Base-by-base conservation (phyloP, 2,797 vertebrate genomes). In the Pteropus rufus region DNA sequence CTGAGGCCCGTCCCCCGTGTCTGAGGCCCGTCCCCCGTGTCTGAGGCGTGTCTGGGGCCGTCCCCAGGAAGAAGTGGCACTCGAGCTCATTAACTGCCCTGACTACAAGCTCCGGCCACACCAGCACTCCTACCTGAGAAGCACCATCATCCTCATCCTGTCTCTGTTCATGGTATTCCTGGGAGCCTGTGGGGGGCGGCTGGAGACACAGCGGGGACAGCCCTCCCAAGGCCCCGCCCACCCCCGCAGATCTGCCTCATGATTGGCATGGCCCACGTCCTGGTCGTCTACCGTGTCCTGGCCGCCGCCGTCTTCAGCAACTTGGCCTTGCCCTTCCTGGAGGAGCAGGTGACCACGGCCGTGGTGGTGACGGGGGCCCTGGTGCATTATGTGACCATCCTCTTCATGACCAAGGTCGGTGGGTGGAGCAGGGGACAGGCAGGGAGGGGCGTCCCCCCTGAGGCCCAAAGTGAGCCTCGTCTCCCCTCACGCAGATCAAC, bases 241-340 rank as follows among this genome's bases (percentile, higher is more conserved):
- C 16, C 23, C 56, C 19, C 46, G 0, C 98, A 99, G 99, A 99
- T 99, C 67, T 85, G 98, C 91, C 58, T 99, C 96, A 98, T 99
- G 95, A 99, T 99, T 0, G 99, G 99, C 82, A 98, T 99, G 36
- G 99, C 99, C 1, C 99, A 99, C 0, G 98, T 97, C 0, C 98
- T 99, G 49, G 99, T 99, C 97, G 98, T 99, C 80, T 99, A 99
- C 98, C 99, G 99, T 1, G 99, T 99, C 54, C 84, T 99, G 4
- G 98, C 98, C 0, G 98, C 98, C 0, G 99, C 99, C 0, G 12
- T 98, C 89, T 97, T 99, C 49, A 98, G 98, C 62, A 98, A 98
- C 56, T 98, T 98, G 8, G 1, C 83, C 4, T 98, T 97, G 62
- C 75, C 93, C 76, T 98, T 99, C 70, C 93, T 99, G 70, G 98